Evolutionary conservation across 2,888 invertebrate genomes (phyloP), one percentile per base, ranked within the genome.

Genomic region (Minunthozetes semirufus): DNA sequence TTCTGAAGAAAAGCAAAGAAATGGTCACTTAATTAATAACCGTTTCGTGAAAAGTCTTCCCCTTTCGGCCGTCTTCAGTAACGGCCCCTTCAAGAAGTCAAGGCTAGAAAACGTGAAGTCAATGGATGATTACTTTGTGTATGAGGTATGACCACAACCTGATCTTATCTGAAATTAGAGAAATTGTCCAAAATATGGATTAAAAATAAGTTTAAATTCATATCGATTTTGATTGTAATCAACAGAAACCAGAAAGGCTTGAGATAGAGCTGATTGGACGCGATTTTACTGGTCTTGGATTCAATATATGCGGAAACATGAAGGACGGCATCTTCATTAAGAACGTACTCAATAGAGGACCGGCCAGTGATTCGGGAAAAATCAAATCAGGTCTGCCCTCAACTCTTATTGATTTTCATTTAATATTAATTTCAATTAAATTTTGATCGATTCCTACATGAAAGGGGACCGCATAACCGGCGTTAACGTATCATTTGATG

Each of bases 231-330:
- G 17, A 66, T 13, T 38, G 8, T 66, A 9, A n/a, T 13, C 15
- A 13, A 42, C 46, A 75, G 72, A 71, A 59, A 72, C 19, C 72
- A 6, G 72, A 75, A 71, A 29, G 72, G 59, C 42, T 72, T 5
- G 25, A 42, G 17, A 72, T 75, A 48, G 71, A 71, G 19, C 56
- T 75, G 19, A 72, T 48, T 72, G 75, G 75, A 6, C 72, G 71
- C 22, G 75, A 75, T 70, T 92, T 93, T 83, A 92, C 92, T 0
- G 93, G 94, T 0, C 85, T 94, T 0, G 93, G 93, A 1, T 89
- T 94, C 83, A 89, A 90, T 81, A 90, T 93, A 78, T 89, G 89
- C 76, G 94, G 94, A n/a, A 93, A 92, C 79, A 92, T 93, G 87
- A 86, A 91, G 75, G 93, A 94, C 78, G 94, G 94, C 0, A 93